Base-by-base conservation (phyloP, 2,113 vertebrate species). In the Chaenocephalus aceratus region DNA sequence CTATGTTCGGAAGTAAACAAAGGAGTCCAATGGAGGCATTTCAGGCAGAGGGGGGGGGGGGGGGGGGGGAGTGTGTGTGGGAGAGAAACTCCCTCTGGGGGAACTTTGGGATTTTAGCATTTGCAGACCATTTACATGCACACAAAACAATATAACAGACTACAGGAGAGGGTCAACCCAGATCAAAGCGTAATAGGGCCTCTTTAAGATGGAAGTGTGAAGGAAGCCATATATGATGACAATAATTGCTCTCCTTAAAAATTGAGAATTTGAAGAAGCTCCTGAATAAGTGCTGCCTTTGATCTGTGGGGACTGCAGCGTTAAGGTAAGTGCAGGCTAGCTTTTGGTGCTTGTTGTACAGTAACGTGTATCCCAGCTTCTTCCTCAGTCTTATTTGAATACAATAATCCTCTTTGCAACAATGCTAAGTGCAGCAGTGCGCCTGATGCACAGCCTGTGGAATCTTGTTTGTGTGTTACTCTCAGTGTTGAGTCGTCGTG, bases 331-430 rank as follows among this genome's bases (percentile, higher is more conserved):
- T 36, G 34, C 45, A 46, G 63, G 7, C 41, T 16, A 30, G 10
- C 49, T 45, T 34, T 21, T 54, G 12, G 65, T 60, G 26, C 46
- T 23, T 26, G 3, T 30, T 15, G 15, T 9, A 5, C 21, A 10
- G 13, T 23, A 11, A 61, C n/a, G 64, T 64, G 72, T 18, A 12
- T 79, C 9, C 3, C 56, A 73, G 34, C 65, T 21, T 4, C 45
- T 66, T 56, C 23, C 1, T 26, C 51, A 34, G 2, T 63, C 54
- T 54, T 1, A 57, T 72, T 72, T 12, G 2, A 83, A 18, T 46
- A 46, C 3, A 41, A 34, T 56, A 46, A 64, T 49, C n/a, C 58
- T 71, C 45, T 66, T 54, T 72, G 72, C 46, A 61, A 14, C 23
- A 53, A 21, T 53, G 30, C 23, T 70, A 57, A 65, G 26, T 61